A percentile compares a stretch with the other conserved stretches of the same genome.
phyloP scores from a whole-genome alignment of 2,113 vertebrate genomes.

The Empidonax traillii region DNA sequence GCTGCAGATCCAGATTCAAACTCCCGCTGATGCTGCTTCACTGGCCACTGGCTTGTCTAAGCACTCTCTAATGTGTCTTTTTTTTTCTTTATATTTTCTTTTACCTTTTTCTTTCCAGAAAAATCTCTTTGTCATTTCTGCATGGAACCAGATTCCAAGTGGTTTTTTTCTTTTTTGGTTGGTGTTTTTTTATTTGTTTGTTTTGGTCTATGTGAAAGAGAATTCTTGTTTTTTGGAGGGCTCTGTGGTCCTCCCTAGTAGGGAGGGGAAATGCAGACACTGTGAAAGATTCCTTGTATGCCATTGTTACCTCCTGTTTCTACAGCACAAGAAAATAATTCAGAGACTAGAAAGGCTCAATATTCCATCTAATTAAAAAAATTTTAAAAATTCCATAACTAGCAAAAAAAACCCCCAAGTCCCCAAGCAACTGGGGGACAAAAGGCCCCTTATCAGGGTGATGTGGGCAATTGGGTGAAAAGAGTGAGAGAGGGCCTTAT shows the following conservation, averaged over 20 bases:
- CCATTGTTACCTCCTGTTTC: neutral
- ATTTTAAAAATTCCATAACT: neutral
- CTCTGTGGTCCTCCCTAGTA: fast-evolving
- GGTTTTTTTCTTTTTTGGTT: neutral
- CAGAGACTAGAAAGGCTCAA: neutral
- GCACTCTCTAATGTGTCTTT: neutral
- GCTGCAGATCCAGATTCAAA: neutral
- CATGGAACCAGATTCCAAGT: neutral
- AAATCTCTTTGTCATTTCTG: neutral
- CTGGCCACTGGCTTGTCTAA: neutral
- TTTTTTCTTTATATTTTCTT: neutral
- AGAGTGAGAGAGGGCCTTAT: neutral
- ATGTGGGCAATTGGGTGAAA: neutral
- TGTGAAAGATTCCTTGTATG: neutral
- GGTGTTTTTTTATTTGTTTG: too few species aligned
- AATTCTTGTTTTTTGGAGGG: neutral
- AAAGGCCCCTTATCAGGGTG: neutral
- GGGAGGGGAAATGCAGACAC: neutral
- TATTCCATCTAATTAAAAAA: neutral
- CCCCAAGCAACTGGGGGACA: neutral
- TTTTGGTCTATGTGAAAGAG: neutral
- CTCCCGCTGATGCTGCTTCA: neutral
- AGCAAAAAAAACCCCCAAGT: neutral
- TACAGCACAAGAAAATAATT: neutral
- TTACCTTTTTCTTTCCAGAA: neutral